Base-by-base conservation (phyloP, 2,888 invertebrate genomes). In the Molanna angustata region DNA sequence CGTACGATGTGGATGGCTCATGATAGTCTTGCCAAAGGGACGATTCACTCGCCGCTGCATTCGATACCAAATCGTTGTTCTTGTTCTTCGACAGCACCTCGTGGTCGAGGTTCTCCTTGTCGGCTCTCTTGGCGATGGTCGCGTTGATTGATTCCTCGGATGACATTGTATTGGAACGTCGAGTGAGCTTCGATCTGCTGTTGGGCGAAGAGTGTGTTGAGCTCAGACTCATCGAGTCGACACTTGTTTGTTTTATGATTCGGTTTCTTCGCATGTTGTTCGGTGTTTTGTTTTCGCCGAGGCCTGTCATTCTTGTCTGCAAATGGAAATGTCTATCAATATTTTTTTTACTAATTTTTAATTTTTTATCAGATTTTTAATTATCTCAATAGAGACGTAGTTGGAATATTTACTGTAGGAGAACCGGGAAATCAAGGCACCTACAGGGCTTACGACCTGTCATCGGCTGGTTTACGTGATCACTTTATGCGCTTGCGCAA, bases 301-400 rank as follows among this genome's bases (percentile, higher is more conserved):
- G 65, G n/a, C 67, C 66, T 56, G 70, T 67, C 45, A 69, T 62
- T 50, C 70, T 62, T 17, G 69, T 73, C 72, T 73, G 60, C 35
- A 61, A 56, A 56, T 16, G 46, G n/a, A n/a, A n/a, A n/a, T n/a
- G n/a, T n/a, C n/a, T n/a, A n/a, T n/a, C n/a, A n/a, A n/a, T n/a
- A n/a, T n/a, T n/a, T n/a, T n/a, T n/a, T n/a, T n/a, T n/a, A n/a
- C n/a, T n/a, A n/a, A n/a, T n/a, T n/a, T n/a, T n/a, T n/a, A n/a
- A n/a, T n/a, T n/a, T n/a, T n/a, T n/a, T n/a, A n/a, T n/a, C n/a
- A n/a, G n/a, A n/a, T n/a, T n/a, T n/a, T n/a, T n/a, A n/a, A n/a
- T n/a, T n/a, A n/a, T n/a, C n/a, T n/a, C n/a, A n/a, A n/a, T n/a
- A n/a, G n/a, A n/a, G n/a, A n/a, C n/a, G n/a, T n/a, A n/a, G n/a